Percentiles rank a stretch among this genome's conserved stretches.
These are phyloP conservation scores for Malurus splendens DNA, from an alignment of 2,797 vertebrate genomes.

Conservation along the genomic window DNA sequence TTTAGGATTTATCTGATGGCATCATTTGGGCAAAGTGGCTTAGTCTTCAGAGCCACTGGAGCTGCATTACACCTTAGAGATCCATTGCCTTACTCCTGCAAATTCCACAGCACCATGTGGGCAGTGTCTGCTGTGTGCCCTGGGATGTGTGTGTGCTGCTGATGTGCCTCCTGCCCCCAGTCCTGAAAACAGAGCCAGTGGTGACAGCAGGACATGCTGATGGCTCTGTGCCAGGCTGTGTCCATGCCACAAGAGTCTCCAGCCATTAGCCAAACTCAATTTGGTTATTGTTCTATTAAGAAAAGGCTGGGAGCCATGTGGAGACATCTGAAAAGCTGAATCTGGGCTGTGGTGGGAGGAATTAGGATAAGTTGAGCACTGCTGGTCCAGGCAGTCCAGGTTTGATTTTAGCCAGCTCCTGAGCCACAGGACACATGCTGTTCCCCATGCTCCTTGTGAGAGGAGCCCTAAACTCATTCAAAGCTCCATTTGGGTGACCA, in stretches of 20 bases:
- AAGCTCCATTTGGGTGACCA: neutral
- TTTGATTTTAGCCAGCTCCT: neutral
- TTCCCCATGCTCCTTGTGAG: neutral
- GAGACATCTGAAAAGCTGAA: neutral
- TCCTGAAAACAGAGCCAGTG: neutral
- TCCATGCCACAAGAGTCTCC: neutral
- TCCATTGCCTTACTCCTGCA: neutral
- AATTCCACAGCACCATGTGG: accelerated
- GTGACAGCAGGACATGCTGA: neutral
- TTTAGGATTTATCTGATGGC: neutral
- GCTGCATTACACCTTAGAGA: neutral
- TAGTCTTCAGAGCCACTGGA: neutral
- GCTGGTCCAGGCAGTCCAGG: neutral
- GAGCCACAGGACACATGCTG: neutral
- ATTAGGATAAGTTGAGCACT: neutral
- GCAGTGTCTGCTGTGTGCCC: neutral
- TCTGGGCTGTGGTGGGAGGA: neutral
- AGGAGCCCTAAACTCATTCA: neutral
- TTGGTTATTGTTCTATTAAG: neutral
- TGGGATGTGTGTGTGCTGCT: neutral
- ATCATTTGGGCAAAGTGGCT: neutral
- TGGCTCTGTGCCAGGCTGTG: neutral
- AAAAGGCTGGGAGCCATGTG: neutral
- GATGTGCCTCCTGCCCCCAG: neutral
- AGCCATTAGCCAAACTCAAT: neutral